Base-by-base conservation (phyloP, 2,888 invertebrate genomes). In the Molorchus minor region DNA sequence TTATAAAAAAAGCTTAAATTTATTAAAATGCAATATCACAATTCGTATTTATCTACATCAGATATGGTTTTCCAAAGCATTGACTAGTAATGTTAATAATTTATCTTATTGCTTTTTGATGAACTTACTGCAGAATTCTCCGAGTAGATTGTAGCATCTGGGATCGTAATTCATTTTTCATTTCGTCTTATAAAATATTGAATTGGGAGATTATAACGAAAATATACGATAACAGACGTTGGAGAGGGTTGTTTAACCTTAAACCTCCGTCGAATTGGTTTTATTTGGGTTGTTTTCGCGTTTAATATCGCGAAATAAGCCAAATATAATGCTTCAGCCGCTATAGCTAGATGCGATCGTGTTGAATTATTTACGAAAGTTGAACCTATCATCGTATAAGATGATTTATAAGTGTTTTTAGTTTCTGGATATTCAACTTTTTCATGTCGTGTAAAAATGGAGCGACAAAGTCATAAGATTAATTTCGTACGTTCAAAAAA, bases 101-200 rank as follows among this genome's bases (percentile, higher is more conserved):
- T 65, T 64, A 55, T 60, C 64, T 64, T 62, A 65, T 65, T 63
- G 61, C 58, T 64, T 67, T 70, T 70, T 68, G 68, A 70, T 70
- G 62, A 65, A 70, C 64, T 65, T n/a, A n/a, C n/a, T n/a, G 58
- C 44, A 55, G 61, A 61, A 58, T 52, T 62, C 56, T 51, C 58
- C 56, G 41, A 61, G 62, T 59, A 62, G 55, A 45, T 43, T 52
- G 52, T 49, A 62, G 64, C 68, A 64, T 67, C 64, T 57, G 61
- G 58, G 52, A 61, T 58, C 66, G 68, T 71, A 65, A 69, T 64
- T 71, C 70, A 70, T 68, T 70, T 33, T 70, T 62, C 65, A 64
- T 71, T 67, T 70, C 66, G 64, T 62, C 67, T 71, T 68, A 71
- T 71, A 70, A 70, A 71, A 70, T 71, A 71, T 71, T 70, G 70